Conservation (phyloP, 2,888 invertebrate species). For the Nephrotoma flavescens region DNA sequence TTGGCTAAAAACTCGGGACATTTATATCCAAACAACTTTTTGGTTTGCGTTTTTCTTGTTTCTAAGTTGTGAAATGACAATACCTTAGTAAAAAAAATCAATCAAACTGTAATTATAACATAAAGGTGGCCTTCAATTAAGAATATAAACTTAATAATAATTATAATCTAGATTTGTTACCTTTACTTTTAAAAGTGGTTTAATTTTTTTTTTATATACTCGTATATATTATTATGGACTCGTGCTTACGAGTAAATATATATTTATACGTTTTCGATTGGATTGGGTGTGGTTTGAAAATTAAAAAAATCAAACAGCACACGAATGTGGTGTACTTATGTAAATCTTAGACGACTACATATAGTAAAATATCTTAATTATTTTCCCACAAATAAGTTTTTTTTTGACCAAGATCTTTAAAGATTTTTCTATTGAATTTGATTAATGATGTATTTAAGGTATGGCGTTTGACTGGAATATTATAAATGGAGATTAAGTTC, state of each 20-base stretch:
- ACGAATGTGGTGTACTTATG: neutral
- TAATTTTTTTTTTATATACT: neutral
- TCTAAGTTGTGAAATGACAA: neutral
- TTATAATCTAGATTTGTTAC: neutral
- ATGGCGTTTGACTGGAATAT: neutral
- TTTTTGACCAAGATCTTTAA: neutral
- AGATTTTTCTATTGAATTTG: neutral
- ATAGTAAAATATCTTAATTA: neutral
- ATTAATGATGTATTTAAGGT: neutral
- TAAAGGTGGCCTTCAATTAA: neutral
- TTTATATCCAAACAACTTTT: neutral
- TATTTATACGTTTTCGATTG: neutral
- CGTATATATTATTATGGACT: neutral
- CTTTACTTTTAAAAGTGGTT: neutral
- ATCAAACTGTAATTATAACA: neutral
- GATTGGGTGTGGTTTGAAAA: neutral
- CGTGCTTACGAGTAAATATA: no score
- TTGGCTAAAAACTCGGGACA: neutral
- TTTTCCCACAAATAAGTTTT: neutral
- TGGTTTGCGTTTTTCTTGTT: neutral
- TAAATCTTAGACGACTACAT: neutral
- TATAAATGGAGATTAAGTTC: neutral
- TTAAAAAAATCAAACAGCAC: neutral
- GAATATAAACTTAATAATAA: neutral
- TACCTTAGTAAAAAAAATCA: neutral